Base-by-base conservation (phyloP, 2,113 vertebrate genomes). In the Clarias macrocephalus region DNA sequence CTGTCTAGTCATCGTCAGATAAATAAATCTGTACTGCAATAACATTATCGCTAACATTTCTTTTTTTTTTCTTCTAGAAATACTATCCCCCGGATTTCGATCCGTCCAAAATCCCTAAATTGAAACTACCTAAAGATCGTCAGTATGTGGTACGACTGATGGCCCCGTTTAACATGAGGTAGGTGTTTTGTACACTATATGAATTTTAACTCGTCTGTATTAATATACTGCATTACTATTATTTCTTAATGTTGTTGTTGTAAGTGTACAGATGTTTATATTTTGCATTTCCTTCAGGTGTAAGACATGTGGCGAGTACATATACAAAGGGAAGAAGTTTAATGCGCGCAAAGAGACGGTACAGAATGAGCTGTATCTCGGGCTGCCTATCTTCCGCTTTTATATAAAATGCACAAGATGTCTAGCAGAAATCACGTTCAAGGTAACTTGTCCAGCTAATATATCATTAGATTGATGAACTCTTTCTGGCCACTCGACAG, bases 291-390 rank as follows among this genome's bases (percentile, higher is more conserved):
- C 12, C 48, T 75, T 57, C 89, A 98, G 97, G 75, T 98, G 98
- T 91, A 99, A 98, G 94, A 99, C 97, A 0, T 99, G 98, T 21
- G 97, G 97, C 0, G 98, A 99, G 21, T 99, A 99, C 93, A 99
- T 99, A 90, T 99, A 98, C 91, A 99, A 99, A 63, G 97, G 98
- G 19, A 99, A 99, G 92, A 99, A 99, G 93, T 99, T 99, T 87
- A 98, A 99, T 0, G 98, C 98, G 0, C 96, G 98, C 0, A 99
- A 99, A 92, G 98, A 99, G 93, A 99, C 98, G 0, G 97, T 99
- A 70, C 96, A 96, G 94, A 99, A 97, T 18, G 97, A 99, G 90
- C 92, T 91, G 0, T 99, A 99, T 91, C 92, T 99, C 96, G 98
- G 98, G 0, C 96, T 99, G 3, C 97, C 97, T 56, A 98, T 98